Evolutionary conservation across 2,888 invertebrate genomes (phyloP), one percentile per base, ranked within the genome.

Genomic region (Mythimna pallens): DNA sequence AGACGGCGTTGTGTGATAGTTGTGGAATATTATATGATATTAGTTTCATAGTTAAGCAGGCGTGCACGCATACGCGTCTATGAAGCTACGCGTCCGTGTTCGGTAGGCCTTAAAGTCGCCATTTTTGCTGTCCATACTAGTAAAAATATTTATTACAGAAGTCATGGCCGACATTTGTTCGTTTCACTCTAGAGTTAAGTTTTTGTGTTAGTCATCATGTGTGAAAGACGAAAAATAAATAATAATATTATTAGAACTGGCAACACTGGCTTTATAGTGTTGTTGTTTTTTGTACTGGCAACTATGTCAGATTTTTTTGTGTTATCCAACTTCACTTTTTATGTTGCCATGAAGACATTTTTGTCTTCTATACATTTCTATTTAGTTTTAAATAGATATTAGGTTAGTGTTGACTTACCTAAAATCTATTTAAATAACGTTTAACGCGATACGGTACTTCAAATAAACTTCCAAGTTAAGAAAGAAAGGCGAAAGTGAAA

Each of bases 191-290:
- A 83, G 65, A 69, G 10, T 59, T 84, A 80, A 81, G 74, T 73
- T 80, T 84, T 83, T 84, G 79, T 77, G 77, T 79, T 82, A 84
- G 85, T 81, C 85, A 82, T 63, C 36, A 61, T 64, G 78, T 65
- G 73, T 78, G 73, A 78, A 72, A 74, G 68, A 76, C 73, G 73
- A 64, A 75, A 74, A 59, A 64, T 43, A 70, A 78, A 25, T 80
- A 65, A 64, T 76, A 67, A 34, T 76, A 70, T 75, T 76, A 76
- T 75, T 64, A 62, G 52, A 43, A 64, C 63, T 82, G 78, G 81
- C 81, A 81, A 50, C 71, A 84, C 55, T 82, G 82, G 30, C 73
- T 63, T 66, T 72, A 70, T 61, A 58, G 36, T 65, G 69, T 74
- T 76, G 58, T 63, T 80, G 80, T 83, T 80, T 80, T 83, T 83